A percentile compares a stretch with the other conserved stretches of the same genome.
phyloP scores from a whole-genome alignment of 1,140 invertebrate species.

The Lethrus apterus region DNA sequence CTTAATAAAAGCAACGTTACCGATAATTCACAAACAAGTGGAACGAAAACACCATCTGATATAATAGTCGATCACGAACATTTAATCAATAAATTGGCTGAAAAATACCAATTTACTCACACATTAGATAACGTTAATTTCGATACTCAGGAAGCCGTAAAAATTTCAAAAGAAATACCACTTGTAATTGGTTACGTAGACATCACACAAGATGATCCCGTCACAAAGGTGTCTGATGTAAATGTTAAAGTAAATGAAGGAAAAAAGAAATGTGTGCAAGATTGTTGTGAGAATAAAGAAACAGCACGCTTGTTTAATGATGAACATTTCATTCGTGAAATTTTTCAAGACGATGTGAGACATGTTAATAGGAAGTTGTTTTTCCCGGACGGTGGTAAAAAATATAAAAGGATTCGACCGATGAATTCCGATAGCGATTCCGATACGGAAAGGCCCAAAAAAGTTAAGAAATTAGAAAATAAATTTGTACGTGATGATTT shows the following conservation, averaged over 20 bases:
- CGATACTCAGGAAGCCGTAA: constrained; percentile 8
- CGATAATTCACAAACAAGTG: neutral
- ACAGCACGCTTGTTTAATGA: neutral
- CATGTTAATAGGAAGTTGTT: no score
- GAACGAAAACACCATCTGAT: no score
- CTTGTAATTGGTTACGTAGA: neutral
- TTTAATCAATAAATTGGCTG: no score
- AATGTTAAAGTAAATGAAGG: neutral
- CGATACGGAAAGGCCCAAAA: constrained; percentile 10
- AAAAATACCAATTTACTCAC: neutral
- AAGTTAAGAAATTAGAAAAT: constrained; percentile 15
- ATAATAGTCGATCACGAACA: no score
- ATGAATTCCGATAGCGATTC: constrained; percentile 18
- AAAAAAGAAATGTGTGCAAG: neutral
- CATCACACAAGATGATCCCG: neutral
- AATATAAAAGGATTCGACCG: constrained; percentile 16
- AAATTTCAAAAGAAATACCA: neutral
- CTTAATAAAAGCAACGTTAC: neutral
- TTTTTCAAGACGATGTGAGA: no score
- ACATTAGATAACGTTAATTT: constrained; percentile 4
- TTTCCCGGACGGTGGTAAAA: constrained; percentile 3
- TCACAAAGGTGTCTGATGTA: neutral
- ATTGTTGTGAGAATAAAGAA: neutral
- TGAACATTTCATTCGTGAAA: no score
- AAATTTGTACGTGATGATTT: constrained; percentile 21